Percentiles rank a stretch among this genome's conserved stretches.
Evolutionary conservation across 1,140 invertebrate genomes (phyloP).

Genomic region (Calliopsis andreniformis): DNA sequence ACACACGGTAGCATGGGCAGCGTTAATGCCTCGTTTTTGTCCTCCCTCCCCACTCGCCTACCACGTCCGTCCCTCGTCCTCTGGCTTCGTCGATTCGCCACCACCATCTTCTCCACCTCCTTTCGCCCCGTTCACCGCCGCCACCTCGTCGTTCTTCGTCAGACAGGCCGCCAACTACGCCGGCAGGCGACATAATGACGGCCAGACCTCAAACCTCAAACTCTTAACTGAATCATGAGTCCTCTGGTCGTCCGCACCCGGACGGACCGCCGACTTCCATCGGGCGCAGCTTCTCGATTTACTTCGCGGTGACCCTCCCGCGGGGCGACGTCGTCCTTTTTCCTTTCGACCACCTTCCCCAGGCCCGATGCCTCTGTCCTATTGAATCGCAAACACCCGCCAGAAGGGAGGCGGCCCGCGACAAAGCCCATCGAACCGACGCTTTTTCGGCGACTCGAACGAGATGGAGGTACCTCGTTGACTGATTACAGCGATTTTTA

Average conservation of each 20-base stretch:
- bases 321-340: slow-evolving; percentile 48
- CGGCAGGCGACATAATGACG: slow-evolving; percentile 72
- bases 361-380: slow-evolving; percentile 52
- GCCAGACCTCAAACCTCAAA: slow-evolving; percentile 75
- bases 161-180: slow-evolving; percentile 63
- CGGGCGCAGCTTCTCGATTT: slow-evolving; percentile 64
- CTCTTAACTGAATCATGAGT: slow-evolving; percentile 75
- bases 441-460: slow-evolving; percentile 17
- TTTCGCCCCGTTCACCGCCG: slow-evolving; percentile 24
- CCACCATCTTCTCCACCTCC: slow-evolving; percentile 30
- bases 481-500: slow-evolving; percentile 14
- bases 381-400: slow-evolving; percentile 60
- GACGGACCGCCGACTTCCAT: slow-evolving; percentile 41
- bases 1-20: slow-evolving; percentile 74
- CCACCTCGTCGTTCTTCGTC: slow-evolving; percentile 53
- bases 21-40: slow-evolving; percentile 79
- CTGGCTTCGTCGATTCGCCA: too few species aligned
- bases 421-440: neutral
- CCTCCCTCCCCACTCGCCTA: slow-evolving; percentile 50
- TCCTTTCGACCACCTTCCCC: slow-evolving; percentile 37
- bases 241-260: slow-evolving; percentile 62
- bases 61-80: slow-evolving; percentile 19
- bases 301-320: slow-evolving; percentile 54
- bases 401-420: slow-evolving; percentile 9
- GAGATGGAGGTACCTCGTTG: slow-evolving; percentile 1